Base-by-base conservation (phyloP, 2,797 vertebrate genomes). In the Crax fasciolata region DNA sequence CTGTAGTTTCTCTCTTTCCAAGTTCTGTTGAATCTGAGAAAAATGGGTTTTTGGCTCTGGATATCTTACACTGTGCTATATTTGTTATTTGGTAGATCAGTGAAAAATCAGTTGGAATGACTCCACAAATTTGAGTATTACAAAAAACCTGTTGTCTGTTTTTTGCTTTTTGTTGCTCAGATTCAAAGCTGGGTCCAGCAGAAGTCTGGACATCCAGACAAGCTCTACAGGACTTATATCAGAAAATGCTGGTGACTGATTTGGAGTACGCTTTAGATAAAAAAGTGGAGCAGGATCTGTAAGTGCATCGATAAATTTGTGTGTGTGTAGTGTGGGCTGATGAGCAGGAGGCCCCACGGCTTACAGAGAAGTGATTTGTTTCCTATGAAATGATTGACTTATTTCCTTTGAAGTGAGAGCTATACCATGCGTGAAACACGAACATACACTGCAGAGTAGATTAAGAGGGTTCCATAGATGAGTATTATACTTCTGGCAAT, bases 261-360 rank as follows among this genome's bases (percentile, higher is more conserved):
- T 98, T 99, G 98, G 99, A 99, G 96, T 99, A 99, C 23, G 99
- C 99, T 95, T 98, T 99, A 98, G 99, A 99, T 98, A 99, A 99
- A 98, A 99, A 99, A 98, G 99, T 99, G 98, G 99, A 99, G 97
- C 99, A 99, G 93, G 99, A 99, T 97, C 99, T 99, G 99, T 99
- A 98, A 99, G 99, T 97, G 88, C 87, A 74, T 77, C 59, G 62
- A 9, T 77, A 82, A 62, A 49, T 71, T 3, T 72, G 12, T 59
- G 2, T 74, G 2, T 67, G 6, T 58, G 9, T 85, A n/a, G 32
- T 83, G 18, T 86, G n/a, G 68, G 41, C 80, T 55, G 85, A 61
- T 93, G 66, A 80, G 32, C 72, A 86, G 62, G 35, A 80, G 85
- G 44, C 17, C 5, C 46, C 28, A 20, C 59, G 20, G 17, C 2